phyloP scores from a whole-genome alignment of 2,888 invertebrate genomes.

The Polydrusus tereticollis region DNA sequence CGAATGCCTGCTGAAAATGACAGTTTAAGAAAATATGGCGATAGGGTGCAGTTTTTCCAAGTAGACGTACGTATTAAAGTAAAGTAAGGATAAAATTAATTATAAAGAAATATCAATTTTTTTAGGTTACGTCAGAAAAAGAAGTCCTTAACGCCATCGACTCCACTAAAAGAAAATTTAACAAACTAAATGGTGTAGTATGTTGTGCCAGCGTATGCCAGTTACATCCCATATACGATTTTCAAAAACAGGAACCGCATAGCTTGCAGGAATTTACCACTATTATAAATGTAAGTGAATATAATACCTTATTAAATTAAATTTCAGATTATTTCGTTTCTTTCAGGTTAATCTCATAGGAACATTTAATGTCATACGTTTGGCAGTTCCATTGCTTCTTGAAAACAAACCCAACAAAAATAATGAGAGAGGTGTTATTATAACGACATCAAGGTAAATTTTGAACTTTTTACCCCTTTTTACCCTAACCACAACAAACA shows the following conservation, averaged over 20 bases:
- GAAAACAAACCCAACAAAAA: constrained; percentile 32
- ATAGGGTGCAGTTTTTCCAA: constrained; percentile 31
- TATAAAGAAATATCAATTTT: background rate
- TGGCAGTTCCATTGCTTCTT: constrained; percentile 28
- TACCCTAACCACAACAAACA: too few species aligned
- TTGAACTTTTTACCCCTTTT: background rate
- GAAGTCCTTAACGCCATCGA: constrained; percentile 40
- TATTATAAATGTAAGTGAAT: constrained; percentile 35
- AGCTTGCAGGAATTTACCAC: constrained; percentile 36
- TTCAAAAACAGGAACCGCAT: constrained; percentile 24
- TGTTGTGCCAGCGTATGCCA: constrained; percentile 33
- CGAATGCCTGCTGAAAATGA: constrained; percentile 8
- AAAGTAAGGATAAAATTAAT: background rate
- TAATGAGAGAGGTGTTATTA: constrained; percentile 38
- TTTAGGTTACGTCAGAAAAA: constrained; percentile 43
- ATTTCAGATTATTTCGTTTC: background rate
- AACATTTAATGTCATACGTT: constrained; percentile 39
- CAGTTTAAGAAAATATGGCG: constrained; percentile 7
- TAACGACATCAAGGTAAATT: constrained; percentile 42
- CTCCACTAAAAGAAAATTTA: constrained; percentile 37
- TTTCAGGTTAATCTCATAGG: constrained; percentile 44
- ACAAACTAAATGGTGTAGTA: constrained; percentile 45
- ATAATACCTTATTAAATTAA: background rate
- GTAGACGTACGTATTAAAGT: constrained; percentile 35
- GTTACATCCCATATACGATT: constrained; percentile 21